Base-by-base conservation (phyloP, 2,113 vertebrate genomes). In the Empidonax traillii region DNA sequence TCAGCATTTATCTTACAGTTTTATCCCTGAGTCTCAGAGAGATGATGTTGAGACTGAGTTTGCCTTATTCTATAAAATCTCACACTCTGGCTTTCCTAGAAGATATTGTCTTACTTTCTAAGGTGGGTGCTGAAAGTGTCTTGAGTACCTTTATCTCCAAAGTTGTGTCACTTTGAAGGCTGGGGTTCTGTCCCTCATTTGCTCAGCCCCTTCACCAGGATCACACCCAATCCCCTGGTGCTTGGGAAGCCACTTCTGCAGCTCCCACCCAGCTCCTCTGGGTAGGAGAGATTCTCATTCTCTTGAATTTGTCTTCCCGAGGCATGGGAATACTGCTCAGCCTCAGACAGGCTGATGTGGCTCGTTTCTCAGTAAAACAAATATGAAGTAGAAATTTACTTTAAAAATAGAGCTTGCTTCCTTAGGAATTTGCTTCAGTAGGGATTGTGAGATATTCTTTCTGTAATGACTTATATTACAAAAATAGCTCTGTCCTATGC, bases 401-500 rank as follows among this genome's bases (percentile, higher is more conserved):
- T n/a, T 62, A 81, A 90, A 95, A 95, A 95, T 65, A 91, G 83
- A 80, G 5, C 46, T 86, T 2, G 0, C 67, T 88, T 93, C 78
- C 79, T 77, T 41, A 88, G 92, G 90, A 90, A 77, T 95, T 93
- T 75, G 68, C 65, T 80, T 74, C 82, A 77, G 56, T 75, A 56
- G 22, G 35, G 56, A 88, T 52, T 80, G 47, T 52, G 90, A 90
- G 94, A 94, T 88, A 74, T 16, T 93, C 63, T 58, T 59, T 89
- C 74, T 59, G 53, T 90, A 87, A 83, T 77, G 79, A 90, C 91
- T 90, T 93, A 41, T 63, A 63, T 63, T 62, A 86, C 72, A 94
- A 84, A 95, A 95, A 94, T 95, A 97, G 61, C 85, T 86, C 88
- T 53, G 61, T 33, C 61, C 56, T 65, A 0, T 20, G 87, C 61